Evolutionary conservation across 2,888 invertebrate species (phyloP), one percentile per base, ranked within the genome.

Genomic region (Allacma fusca): DNA sequence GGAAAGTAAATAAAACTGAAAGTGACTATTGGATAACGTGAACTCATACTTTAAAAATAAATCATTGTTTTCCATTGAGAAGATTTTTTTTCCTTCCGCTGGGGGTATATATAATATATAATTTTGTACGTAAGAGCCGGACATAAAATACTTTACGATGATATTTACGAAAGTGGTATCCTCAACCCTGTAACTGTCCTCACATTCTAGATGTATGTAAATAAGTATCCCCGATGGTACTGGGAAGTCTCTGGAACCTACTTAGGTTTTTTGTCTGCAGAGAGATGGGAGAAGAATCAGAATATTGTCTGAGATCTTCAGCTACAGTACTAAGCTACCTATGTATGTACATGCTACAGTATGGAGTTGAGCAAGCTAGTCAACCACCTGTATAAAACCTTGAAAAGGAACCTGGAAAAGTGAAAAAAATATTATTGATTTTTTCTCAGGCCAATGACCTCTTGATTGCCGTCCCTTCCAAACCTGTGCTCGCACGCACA

Each of bases 401-500:
- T 79, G 79, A 79, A 77, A 79, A 77, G 79, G 76, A 71, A 64
- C 77, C 77, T 57, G 23, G 77, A 77, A 77, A 76, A 72, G 72
- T 73, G 78, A 78, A 77, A 74, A 78, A 76, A 78, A 78, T 80
- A 78, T 78, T 80, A 80, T 80, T 80, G 79, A 77, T 80, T 80
- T 78, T 67, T 72, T 68, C 76, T 50, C 28, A 77, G 77, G 77
- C 64, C 74, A 74, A 64, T 74, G 74, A 74, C 74, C 74, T 74
- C 64, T 74, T 28, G 65, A 74, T 24, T 74, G 64, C 73, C 74
- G 74, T 74, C 74, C 74, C 74, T 65, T 74, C n/a, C 67, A 1
- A 26, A 21, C 40, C 64, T 73, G 65, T 59, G 64, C 50, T 26
- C 24, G 74, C 74, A 74, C 67, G 74, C 65, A 74, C 62, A 62